Conservation (phyloP, 1,140 invertebrate genomes). For the Brachionus calyciflorus region DNA sequence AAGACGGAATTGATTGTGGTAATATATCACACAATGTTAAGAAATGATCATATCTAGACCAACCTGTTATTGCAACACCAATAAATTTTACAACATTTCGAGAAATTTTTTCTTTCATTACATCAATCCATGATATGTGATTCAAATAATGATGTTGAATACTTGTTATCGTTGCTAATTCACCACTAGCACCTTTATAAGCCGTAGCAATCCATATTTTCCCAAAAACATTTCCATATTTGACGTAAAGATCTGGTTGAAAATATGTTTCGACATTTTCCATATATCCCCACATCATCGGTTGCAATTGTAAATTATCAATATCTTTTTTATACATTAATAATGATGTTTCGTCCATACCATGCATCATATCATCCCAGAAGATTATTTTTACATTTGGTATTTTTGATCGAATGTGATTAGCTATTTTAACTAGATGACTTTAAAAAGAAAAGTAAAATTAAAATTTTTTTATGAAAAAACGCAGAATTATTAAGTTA, state of each 20-base stretch:
- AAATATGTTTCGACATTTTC: constrained; percentile 52
- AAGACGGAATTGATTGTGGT: constrained; percentile 72
- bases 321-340: constrained; percentile 58
- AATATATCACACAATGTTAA: constrained; percentile 85
- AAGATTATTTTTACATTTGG: constrained; percentile 68
- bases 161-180: constrained; percentile 68
- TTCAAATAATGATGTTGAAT: constrained; percentile 70
- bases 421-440: constrained; percentile 61
- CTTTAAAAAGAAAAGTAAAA: neutral
- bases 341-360: constrained; percentile 62
- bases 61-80: constrained; percentile 68
- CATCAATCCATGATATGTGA: constrained; percentile 70
- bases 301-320: constrained; percentile 60
- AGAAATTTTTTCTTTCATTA: constrained; percentile 59
- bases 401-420: constrained; percentile 59
- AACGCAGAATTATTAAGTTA: too few relatives aligned
- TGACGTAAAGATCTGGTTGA: constrained; percentile 66
- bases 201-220: constrained; percentile 87
- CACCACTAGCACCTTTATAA: constrained; percentile 72
- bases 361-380: constrained; percentile 91
- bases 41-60: constrained; percentile 83
- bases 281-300: constrained; percentile 66
- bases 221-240: constrained; percentile 76
- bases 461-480: neutral
- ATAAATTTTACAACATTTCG: constrained; percentile 61